These are phyloP conservation scores for Lethocerus indicus DNA, from an alignment of 1,140 invertebrate genomes.

Conservation along the genomic window DNA sequence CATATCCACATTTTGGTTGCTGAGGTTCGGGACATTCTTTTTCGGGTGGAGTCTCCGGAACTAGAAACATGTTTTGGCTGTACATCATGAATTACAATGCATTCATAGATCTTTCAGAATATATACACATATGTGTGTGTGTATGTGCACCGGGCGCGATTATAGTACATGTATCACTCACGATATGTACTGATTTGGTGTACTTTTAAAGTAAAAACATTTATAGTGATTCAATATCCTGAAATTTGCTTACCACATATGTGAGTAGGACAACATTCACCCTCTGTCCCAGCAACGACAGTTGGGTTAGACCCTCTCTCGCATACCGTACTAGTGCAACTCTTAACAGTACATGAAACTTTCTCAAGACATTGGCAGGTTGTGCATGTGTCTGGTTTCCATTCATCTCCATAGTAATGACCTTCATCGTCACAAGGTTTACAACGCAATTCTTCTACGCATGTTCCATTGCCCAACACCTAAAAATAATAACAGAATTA, in stretches of 20 bases:
- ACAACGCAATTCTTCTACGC: constrained; percentile 37
- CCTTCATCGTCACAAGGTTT: constrained; percentile 45
- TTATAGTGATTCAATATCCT: too few species aligned
- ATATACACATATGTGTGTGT: background rate
- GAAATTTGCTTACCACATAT: constrained; percentile 41
- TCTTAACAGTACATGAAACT: constrained; percentile 35
- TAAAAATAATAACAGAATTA: constrained; percentile 15
- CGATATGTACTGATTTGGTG: background rate
- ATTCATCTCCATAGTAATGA: constrained; percentile 35
- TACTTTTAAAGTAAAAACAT: too few species aligned
- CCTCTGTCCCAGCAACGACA: constrained; percentile 29
- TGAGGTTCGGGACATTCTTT: constrained; percentile 35
- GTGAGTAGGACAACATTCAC: constrained; percentile 49
- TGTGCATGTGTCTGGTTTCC: constrained; percentile 50
- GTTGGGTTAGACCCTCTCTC: constrained; percentile 31
- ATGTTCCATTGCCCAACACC: constrained; percentile 38
- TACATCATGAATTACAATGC: background rate
- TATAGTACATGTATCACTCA: background rate
- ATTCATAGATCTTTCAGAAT: background rate
- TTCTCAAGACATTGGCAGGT: constrained; percentile 54
- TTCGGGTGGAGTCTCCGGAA: too few species aligned
- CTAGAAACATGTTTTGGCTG: background rate
- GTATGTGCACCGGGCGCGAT: background rate
- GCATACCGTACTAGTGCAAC: too few species aligned
- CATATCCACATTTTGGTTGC: constrained; percentile 46